Conservation (phyloP, 1,140 invertebrate genomes). For the Drosophila kanapiae region DNA sequence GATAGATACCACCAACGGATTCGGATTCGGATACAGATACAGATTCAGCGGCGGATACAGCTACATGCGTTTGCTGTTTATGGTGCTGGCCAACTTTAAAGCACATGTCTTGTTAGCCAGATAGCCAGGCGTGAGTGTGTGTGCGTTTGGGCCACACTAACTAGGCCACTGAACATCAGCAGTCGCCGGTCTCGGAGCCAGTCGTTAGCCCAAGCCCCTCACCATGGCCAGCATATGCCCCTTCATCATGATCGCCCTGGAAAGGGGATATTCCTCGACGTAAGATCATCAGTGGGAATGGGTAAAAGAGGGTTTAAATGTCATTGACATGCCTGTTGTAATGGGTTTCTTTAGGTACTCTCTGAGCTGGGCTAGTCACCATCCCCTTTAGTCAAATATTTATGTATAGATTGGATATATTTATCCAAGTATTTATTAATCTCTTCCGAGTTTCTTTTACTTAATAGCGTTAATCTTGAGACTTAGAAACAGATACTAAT, state of each 20-base stretch:
- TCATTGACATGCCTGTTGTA: not conserved
- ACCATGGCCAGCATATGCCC: slow-evolving; percentile 2
- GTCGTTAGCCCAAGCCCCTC: not conserved
- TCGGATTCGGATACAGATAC: slow-evolving; percentile 47
- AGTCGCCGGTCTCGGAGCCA: slow-evolving; percentile 9
- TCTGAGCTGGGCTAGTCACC: no score
- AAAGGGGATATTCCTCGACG: not conserved
- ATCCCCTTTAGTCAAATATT: not conserved
- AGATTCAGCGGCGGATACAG: slow-evolving; percentile 43
- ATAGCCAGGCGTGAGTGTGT: slow-evolving; percentile 18
- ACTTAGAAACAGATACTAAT: not conserved
- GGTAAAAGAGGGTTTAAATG: not conserved
- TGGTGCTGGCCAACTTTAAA: slow-evolving; percentile 64
- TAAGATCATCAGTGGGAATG: not conserved
- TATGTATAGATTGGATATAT: no score
- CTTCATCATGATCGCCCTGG: slow-evolving; percentile 1
- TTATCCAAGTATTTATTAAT: not conserved
- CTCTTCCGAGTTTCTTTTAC: not conserved
- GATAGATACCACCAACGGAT: slow-evolving; percentile 53
- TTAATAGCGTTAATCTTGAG: not conserved
- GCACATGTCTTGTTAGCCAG: slow-evolving; percentile 54
- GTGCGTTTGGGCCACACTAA: slow-evolving; percentile 60
- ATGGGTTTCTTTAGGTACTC: not conserved
- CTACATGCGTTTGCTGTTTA: slow-evolving; percentile 69
- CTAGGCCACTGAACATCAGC: slow-evolving; percentile 76